These are phyloP conservation scores for Drosophila obscura DNA, from an alignment of 1,140 invertebrate species.

Conservation along the genomic window DNA sequence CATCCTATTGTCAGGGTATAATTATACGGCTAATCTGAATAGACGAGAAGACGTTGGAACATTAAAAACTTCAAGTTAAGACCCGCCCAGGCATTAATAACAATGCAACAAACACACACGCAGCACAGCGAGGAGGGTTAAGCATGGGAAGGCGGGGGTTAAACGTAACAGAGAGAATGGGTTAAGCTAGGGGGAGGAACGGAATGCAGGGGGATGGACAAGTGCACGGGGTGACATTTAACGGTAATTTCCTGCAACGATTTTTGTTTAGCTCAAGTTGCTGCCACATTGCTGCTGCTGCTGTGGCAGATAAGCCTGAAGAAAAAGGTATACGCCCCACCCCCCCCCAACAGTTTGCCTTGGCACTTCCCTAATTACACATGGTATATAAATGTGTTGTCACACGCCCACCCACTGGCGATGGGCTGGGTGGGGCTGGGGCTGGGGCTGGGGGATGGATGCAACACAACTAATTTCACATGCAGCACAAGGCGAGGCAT, in stretches of 20 bases:
- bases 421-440: too few species aligned
- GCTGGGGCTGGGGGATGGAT: neutral
- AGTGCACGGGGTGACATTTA: conserved; percentile 71
- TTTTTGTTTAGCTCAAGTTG: conserved; percentile 52
- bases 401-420: conserved; percentile 10
- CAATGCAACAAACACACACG: conserved; percentile 40
- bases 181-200: neutral
- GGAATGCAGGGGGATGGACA: conserved; percentile 15
- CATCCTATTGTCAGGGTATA: too few species aligned
- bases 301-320: conserved; percentile 60
- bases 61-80: conserved; percentile 47
- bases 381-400: conserved; percentile 67
- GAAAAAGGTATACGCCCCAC: conserved; percentile 23
- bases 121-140: conserved; percentile 18
- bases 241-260: conserved; percentile 66
- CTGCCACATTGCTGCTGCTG: conserved; percentile 6
- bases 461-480: conserved; percentile 75
- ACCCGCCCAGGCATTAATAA: conserved; percentile 43
- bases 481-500: conserved; percentile 72
- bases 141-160: conserved; percentile 12
- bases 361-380: conserved; percentile 77
- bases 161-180: neutral
- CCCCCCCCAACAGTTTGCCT: neutral
- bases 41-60: conserved; percentile 26
- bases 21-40: conserved; percentile 21